These are phyloP conservation scores for Sympetrum striolatum DNA, from an alignment of 2,888 invertebrate genomes.

Conservation along the genomic window DNA sequence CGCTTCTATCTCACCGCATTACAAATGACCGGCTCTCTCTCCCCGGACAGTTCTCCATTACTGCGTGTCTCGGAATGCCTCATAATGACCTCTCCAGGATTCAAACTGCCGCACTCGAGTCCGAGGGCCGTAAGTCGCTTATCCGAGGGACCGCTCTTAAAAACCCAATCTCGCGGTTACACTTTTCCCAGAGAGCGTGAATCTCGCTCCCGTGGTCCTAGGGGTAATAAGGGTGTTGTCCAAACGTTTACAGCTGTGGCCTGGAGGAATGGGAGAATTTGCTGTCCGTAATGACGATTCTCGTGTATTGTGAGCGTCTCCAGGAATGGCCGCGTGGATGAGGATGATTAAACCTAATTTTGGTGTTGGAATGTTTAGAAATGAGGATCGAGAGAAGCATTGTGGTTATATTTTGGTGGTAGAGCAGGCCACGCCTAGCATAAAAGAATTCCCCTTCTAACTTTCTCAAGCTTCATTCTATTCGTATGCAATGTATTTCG, in stretches of 20 bases:
- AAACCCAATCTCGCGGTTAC: background rate
- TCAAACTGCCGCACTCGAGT: background rate
- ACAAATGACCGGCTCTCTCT: conserved; percentile 23
- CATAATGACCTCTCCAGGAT: conserved; percentile 24
- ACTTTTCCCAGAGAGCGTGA: background rate
- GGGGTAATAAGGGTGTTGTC: background rate
- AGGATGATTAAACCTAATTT: too few relatives aligned
- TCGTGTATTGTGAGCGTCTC: too few relatives aligned
- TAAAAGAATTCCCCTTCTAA: too few relatives aligned
- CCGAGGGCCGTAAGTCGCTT: background rate
- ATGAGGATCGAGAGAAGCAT: too few relatives aligned
- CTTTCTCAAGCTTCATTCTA: too few relatives aligned
- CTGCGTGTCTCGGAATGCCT: conserved; percentile 7
- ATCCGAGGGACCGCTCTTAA: background rate
- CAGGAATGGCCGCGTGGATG: too few relatives aligned
- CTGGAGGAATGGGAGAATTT: background rate
- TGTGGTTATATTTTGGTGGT: too few relatives aligned
- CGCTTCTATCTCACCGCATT: background rate
- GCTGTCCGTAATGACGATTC: background rate
- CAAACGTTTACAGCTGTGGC: background rate
- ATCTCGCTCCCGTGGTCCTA: background rate
- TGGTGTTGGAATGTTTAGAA: too few relatives aligned
- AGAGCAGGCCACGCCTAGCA: too few relatives aligned
- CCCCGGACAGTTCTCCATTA: conserved; percentile 21
- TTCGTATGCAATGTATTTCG: too few relatives aligned